Evolutionary conservation across 2,113 vertebrate genomes (phyloP), one percentile per base, ranked within the genome.

Genomic region (Orycteropus afer): DNA sequence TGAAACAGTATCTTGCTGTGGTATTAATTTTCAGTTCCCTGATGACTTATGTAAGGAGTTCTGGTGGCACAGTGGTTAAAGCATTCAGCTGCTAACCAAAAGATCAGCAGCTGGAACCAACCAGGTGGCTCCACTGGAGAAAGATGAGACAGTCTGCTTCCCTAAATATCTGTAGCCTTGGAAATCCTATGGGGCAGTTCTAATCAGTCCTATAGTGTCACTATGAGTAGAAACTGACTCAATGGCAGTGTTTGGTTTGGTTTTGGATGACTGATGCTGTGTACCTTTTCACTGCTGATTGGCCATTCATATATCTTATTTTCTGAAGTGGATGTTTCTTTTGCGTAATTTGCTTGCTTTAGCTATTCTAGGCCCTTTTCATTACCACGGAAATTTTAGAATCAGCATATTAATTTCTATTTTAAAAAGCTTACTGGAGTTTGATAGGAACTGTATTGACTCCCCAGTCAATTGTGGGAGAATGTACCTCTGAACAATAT

Each of bases 361-460:
- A 15, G 12, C 22, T 85, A 88, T 2, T 89, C 32, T 12, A 67
- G 42, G 22, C 90, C 45, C 45, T 86, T 37, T 90, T 37, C 69
- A 92, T 71, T 90, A 86, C 32, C 20, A 69, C 18, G 45, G 47
- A 80, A 49, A 84, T 51, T 89, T 89, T 92, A 67, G 47, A 95
- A 93, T 95, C 57, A 84, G 55, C 23, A 74, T 63, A 61, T 27
- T 37, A 77, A 71, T 89, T 85, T 85, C 57, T 51, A 53, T 40
- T 73, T 47, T 6, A n/a, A 88, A 80, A 91, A 65, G 42, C 17
- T 51, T 10, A 61, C 7, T 59, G 42, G 49, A 77, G 85, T 51
- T 67, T 87, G n/a, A 86, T 12, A 67, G 8, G 12, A 67, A 65
- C 7, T 53, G 10, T 20, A 74, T 45, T 74, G 12, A 74, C 27